Base-by-base conservation (phyloP, 2,797 vertebrate genomes). In the Chrysocyon brachyurus region DNA sequence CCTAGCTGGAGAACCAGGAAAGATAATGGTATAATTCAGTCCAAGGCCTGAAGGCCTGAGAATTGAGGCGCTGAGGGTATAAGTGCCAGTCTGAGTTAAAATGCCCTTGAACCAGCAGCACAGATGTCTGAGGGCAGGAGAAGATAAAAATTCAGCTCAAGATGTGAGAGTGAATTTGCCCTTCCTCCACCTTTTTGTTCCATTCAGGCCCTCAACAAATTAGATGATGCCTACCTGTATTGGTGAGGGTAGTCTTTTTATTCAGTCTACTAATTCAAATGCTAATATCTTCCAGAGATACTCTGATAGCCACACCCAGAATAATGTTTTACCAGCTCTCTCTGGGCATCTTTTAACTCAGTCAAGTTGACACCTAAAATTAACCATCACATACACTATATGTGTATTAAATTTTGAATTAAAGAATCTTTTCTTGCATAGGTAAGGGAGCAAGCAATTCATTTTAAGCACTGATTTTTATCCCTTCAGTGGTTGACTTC, bases 401-500 rank as follows among this genome's bases (percentile, higher is more conserved):
- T 2, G 0, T 28, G 46, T 86, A 92, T 49, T 91, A 56, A 72
- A 28, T 46, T 68, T 68, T 83, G 21, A 73, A 64, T 56, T 66
- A 85, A 87, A 94, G 61, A 90, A 81, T 79, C 22, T 93, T 95
- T 96, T 89, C 15, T 33, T 91, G n/a, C 52, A 79, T 1, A 82
- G 36, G 19, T 68, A 31, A 93, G 46, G 33, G n/a, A 52, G 24
- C 56, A 46, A 96, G 73, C 19, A 85, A 59, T 66, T 5, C 2
- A 11, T 94, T 93, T 88, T 87, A 97, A 98, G 56, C 70, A 33
- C 3, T 54, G 52, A 78, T 36, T 86, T 94, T 94, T 86, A 82
- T 97, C 9, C 31, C 52, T 88, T 83, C 22, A 54, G 61, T 33
- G 36, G 16, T n/a, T 75, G 40, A 88, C 40, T 73, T 95, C 15